Conservation (phyloP, 2,888 invertebrate species). For the Bombyx huttoni region DNA sequence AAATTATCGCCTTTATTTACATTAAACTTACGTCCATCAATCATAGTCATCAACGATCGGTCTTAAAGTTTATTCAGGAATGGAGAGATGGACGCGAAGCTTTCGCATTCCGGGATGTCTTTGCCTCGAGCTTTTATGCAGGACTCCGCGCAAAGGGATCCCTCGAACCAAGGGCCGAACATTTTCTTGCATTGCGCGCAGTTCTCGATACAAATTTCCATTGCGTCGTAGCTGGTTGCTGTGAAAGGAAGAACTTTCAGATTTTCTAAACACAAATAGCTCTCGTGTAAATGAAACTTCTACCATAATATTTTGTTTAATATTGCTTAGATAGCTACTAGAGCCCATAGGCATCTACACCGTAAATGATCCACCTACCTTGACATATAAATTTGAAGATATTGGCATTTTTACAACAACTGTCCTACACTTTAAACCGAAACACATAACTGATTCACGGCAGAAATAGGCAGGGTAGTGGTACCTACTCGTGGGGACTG, state of each 20-base stretch:
- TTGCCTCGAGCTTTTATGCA: slow-evolving; percentile 88
- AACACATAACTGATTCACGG: too few relatives aligned
- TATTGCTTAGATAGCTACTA: too few relatives aligned
- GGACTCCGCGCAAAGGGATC: slow-evolving; percentile 86
- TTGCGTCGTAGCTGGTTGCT: slow-evolving; percentile 66
- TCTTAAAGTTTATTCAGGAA: slow-evolving; percentile 74
- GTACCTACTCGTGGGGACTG: too few relatives aligned
- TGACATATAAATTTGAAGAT: too few relatives aligned
- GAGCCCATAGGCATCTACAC: too few relatives aligned
- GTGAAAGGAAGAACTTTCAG: slow-evolving; percentile 8
- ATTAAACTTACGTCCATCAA: not conserved
- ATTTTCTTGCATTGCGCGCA: slow-evolving; percentile 93
- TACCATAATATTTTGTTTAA: too few relatives aligned
- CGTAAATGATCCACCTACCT: too few relatives aligned
- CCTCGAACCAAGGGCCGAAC: slow-evolving; percentile 89
- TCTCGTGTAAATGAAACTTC: too few relatives aligned
- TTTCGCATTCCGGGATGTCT: slow-evolving; percentile 88
- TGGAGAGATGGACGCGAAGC: slow-evolving; percentile 83
- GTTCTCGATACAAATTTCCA: slow-evolving; percentile 85
- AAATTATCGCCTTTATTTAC: not conserved
- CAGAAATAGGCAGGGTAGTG: too few relatives aligned
- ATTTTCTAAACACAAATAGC: too few relatives aligned
- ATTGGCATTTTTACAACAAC: too few relatives aligned
- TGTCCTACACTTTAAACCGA: too few relatives aligned
- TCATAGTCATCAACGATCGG: not conserved